These are phyloP conservation scores for Macrochelys suwanniensis DNA, from an alignment of 2,797 vertebrate species.

Conservation along the genomic window DNA sequence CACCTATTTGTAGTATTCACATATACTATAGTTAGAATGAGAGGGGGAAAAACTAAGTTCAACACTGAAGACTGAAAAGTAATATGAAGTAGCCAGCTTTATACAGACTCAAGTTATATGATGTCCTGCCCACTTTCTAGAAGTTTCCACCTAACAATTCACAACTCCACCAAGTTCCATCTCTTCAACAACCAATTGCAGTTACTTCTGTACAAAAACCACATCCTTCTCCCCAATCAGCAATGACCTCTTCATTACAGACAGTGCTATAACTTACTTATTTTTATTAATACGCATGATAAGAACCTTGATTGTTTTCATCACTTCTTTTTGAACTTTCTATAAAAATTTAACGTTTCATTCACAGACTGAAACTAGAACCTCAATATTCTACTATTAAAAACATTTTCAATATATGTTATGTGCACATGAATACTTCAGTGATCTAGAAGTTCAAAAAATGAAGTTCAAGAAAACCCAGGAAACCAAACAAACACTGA, in stretches of 20 bases:
- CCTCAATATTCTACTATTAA: neutral
- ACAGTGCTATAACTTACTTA: no score
- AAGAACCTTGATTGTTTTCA: neutral
- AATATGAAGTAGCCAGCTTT: neutral
- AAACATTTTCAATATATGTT: neutral
- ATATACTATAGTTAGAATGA: neutral
- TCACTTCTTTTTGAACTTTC: neutral
- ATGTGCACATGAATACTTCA: neutral
- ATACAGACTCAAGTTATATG: no score
- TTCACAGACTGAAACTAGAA: neutral
- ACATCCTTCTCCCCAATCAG: neutral
- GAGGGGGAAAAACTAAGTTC: neutral
- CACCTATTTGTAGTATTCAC: neutral
- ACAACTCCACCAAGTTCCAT: neutral
- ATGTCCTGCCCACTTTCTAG: no score
- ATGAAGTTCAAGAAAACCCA: neutral
- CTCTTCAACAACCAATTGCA: neutral
- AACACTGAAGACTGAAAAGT: slow-evolving; percentile 11
- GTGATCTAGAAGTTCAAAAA: neutral
- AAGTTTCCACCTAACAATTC: neutral
- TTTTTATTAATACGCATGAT: neutral
- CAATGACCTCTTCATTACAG: neutral
- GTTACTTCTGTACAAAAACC: neutral
- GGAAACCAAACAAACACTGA: neutral
- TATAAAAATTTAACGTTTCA: neutral